Evolutionary conservation across 2,113 vertebrate species (phyloP), one percentile per base, ranked within the genome.

Genomic region (Ifrita kowaldi): DNA sequence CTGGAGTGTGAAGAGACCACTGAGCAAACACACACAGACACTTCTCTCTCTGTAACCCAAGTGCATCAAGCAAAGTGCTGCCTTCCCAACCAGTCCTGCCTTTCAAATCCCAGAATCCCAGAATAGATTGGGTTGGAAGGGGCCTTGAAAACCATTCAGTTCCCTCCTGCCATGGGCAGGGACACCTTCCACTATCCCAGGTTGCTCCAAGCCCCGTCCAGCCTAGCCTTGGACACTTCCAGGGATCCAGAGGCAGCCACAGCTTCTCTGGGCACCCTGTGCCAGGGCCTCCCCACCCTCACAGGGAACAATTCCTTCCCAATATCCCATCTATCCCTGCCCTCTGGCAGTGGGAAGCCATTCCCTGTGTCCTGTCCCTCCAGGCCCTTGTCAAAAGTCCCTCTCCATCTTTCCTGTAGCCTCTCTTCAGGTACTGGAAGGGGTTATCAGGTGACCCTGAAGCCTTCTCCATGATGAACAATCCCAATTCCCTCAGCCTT

Each of bases 381-480:
- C 47, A 69, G 20, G 0, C 0, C 12, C 15, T 26, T 49, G 9
- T 19, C 9, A 6, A n/a, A 26, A 67, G 11, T 16, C 13, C 24
- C n/a, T 32, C 18, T 49, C 70, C 26, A 55, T 11, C n/a, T 5
- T 35, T 55, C 21, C 49, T 69, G 26, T 0, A 27, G 30, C 15
- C 13, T 69, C 41, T 4, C 30, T 76, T 47, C 17, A 27, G n/a
- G 4, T 7, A 32, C 62, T 76, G 21, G 15, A 41, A 49, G 12
- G 14, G 21, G 2, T 16, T 76, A 35, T 42, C 7, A 35, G 8
- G 39, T 27, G 30, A 68, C 26, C 8, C 7, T 19, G 21, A 53
- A 55, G 17, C 12, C 7, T 83, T 32, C 4, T 47, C 41, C 47
- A 52, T 23, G 37, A 16, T 69, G 21, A 83, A 12, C 21, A n/a